Evolutionary conservation across 2,113 vertebrate genomes (phyloP).

Genomic region (Pelusios castaneus): DNA sequence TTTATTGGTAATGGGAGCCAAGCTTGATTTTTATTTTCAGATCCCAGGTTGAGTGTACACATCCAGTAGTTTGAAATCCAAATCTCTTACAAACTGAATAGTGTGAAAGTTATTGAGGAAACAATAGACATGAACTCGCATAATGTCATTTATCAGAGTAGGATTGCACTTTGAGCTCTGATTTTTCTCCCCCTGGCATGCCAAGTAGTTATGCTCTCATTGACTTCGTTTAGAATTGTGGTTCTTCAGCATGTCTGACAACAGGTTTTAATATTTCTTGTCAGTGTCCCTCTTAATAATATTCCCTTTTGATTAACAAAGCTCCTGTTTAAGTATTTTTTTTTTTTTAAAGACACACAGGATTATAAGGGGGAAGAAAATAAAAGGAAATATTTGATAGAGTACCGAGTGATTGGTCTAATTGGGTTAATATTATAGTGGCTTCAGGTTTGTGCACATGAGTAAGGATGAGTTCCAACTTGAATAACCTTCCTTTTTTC

Average conservation of each 20-base stretch:
- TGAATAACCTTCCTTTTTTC: background rate
- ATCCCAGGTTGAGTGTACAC: background rate
- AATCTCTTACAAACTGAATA: background rate
- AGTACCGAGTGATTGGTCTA: background rate
- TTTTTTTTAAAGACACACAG: background rate
- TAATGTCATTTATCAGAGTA: background rate
- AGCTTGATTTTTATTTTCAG: background rate
- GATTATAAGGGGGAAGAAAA: background rate
- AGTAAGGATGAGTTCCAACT: background rate
- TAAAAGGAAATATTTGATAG: background rate
- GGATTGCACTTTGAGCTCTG: background rate
- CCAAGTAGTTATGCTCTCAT: background rate
- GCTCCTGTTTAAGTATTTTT: background rate
- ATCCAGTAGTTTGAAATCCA: background rate
- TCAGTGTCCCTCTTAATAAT: background rate
- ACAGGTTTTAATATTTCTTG: background rate
- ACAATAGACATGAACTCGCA: background rate
- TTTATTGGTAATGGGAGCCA: background rate
- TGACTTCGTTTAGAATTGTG: background rate
- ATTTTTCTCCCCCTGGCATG: background rate
- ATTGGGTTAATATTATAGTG: background rate
- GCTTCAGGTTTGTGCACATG: background rate
- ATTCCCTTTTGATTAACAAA: background rate
- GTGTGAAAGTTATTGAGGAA: background rate
- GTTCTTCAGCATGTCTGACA: background rate